These are phyloP conservation scores for Nicator chloris DNA, from an alignment of 2,113 vertebrate genomes.

Conservation along the genomic window DNA sequence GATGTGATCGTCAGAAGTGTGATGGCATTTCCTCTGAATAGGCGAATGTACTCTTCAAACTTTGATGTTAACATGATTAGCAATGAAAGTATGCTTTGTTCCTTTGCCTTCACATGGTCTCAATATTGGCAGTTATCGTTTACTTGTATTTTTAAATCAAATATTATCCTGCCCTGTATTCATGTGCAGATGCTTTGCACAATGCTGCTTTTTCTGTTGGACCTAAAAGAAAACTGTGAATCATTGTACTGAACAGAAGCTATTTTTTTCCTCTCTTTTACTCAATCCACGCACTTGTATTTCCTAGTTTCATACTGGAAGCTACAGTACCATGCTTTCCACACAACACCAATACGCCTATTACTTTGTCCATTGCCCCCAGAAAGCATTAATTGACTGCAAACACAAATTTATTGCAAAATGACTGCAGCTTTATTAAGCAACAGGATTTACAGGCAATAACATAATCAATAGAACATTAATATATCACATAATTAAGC, in stretches of 20 bases:
- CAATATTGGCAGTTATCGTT: conserved; percentile 78
- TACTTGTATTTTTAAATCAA: conserved; percentile 72
- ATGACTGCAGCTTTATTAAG: conserved; percentile 74
- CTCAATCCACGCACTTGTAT: conserved; percentile 11
- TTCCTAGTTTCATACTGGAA: conserved; percentile 22
- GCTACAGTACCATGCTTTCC: background rate
- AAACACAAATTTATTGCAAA: conserved; percentile 71
- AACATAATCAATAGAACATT: conserved; percentile 76
- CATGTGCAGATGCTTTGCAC: conserved; percentile 54
- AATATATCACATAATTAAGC: conserved; percentile 75
- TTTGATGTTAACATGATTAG: conserved; percentile 88
- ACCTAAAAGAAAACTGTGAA: conserved; percentile 37
- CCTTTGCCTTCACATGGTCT: conserved; percentile 83
- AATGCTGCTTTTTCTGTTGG: conserved; percentile 1
- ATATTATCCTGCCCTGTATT: conserved; percentile 56
- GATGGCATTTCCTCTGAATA: conserved; percentile 88
- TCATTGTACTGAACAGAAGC: conserved; percentile 3
- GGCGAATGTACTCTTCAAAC: conserved; percentile 78
- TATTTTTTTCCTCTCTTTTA: conserved; percentile 22
- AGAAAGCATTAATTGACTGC: conserved; percentile 69
- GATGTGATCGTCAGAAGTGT: conserved; percentile 84
- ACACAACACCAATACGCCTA: background rate
- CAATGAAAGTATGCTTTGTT: conserved; percentile 88
- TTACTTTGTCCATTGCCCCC: conserved; percentile 5
- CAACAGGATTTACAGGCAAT: conserved; percentile 72